Percentiles rank a stretch among this genome's conserved stretches.
phyloP scores from a whole-genome alignment of 2,797 vertebrate genomes.

The Graptemys geographica region DNA sequence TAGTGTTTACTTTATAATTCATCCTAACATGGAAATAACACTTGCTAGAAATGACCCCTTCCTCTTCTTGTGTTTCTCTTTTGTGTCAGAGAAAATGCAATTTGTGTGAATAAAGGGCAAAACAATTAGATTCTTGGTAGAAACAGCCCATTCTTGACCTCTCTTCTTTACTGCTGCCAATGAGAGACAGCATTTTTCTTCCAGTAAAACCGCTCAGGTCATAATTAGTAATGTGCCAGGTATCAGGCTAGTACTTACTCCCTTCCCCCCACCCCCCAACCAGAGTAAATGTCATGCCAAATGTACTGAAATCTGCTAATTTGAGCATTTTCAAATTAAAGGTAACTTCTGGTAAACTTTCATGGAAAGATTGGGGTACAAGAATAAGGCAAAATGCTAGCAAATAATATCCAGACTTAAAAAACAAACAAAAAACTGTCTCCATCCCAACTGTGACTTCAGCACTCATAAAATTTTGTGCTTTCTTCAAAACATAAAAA shows the following conservation, averaged over 20 bases:
- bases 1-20: slow-evolving; percentile 48
- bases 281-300: neutral
- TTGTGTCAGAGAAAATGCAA: slow-evolving; percentile 41
- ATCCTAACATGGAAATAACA: slow-evolving; percentile 37
- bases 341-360: neutral
- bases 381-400: neutral
- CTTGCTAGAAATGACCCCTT: slow-evolving; percentile 50
- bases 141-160: slow-evolving; percentile 34
- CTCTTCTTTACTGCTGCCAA: slow-evolving; percentile 40
- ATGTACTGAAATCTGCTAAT: neutral
- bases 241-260: slow-evolving; percentile 13
- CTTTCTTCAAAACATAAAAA: neutral
- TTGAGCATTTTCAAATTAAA: slow-evolving; percentile 22
- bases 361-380: neutral
- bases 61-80: neutral
- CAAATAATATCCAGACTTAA: neutral
- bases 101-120: slow-evolving; percentile 59
- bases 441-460: neutral
- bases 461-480: accelerated
- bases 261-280: neutral
- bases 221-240: slow-evolving; percentile 33
- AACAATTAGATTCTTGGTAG: slow-evolving; percentile 27
- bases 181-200: slow-evolving; percentile 53
- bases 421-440: neutral
- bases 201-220: slow-evolving; percentile 70